A percentile compares a stretch with the other conserved stretches of the same genome.
phyloP scores from a whole-genome alignment of 2,888 invertebrate species.

The Agrenia bidenticulata region DNA sequence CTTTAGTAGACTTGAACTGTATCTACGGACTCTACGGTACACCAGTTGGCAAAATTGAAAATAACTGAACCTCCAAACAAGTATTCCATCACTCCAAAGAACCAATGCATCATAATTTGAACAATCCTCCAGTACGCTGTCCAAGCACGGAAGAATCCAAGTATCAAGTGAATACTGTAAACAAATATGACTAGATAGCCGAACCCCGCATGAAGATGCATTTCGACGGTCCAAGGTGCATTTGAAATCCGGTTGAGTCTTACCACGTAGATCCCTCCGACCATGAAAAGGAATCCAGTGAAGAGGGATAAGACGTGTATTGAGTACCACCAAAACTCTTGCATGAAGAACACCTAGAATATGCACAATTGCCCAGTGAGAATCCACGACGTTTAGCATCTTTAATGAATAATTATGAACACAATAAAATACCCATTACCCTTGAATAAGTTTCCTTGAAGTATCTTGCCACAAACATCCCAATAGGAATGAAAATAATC shows the following conservation, averaged over 20 bases:
- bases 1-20: neutral
- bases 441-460: conserved; percentile 36
- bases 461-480: conserved; percentile 28
- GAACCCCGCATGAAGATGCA: conserved; percentile 16
- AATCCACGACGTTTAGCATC: too few species aligned
- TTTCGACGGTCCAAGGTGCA: conserved; percentile 10
- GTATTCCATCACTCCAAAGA: conserved; percentile 29
- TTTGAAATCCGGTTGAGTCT: conserved; percentile 10
- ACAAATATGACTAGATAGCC: conserved; percentile 17
- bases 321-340: conserved; percentile 39
- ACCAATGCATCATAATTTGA: conserved; percentile 30
- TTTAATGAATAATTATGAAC: too few species aligned
- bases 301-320: conserved; percentile 24
- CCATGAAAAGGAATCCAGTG: conserved; percentile 25
- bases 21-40: neutral
- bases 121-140: conserved; percentile 9
- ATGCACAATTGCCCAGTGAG: too few species aligned
- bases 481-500: conserved; percentile 26
- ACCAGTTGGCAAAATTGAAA: too few species aligned
- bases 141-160: conserved; percentile 16
- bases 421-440: neutral
- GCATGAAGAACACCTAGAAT: conserved; percentile 30
- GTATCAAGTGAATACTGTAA: conserved; percentile 20
- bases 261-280: conserved; percentile 27
- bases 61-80: conserved; percentile 5